phyloP scores from a whole-genome alignment of 30 jellyfish, hydroid and myxozoan genomes.

The Sanderia malayensis region DNA sequence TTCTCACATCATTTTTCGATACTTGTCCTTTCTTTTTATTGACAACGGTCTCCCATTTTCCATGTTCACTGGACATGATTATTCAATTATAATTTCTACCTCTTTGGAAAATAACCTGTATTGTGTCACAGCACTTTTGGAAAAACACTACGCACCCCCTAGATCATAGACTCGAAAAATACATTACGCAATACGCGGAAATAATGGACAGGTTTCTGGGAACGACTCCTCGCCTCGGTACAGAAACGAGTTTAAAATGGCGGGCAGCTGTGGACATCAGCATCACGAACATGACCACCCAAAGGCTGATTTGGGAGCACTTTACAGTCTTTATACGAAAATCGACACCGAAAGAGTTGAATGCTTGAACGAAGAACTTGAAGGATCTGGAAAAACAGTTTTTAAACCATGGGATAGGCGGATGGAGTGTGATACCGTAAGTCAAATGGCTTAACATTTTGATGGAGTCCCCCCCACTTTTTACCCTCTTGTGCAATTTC shows the following conservation, averaged over 20 bases:
- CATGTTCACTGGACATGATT: conserved; percentile 59
- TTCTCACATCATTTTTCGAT: conserved; percentile 68
- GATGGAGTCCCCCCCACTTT: too few species aligned
- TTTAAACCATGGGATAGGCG: conserved; percentile 88
- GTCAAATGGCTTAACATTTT: too few species aligned
- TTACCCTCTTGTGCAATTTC: too few species aligned
- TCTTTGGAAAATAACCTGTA: background rate
- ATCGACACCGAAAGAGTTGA: conserved; percentile 69
- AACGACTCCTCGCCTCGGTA: too few species aligned
- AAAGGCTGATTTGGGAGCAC: conserved; percentile 45
- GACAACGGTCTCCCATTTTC: conserved; percentile 92
- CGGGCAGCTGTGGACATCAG: conserved; percentile 80
- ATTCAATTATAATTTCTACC: background rate
- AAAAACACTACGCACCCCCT: too few species aligned
- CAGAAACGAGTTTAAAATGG: conserved; percentile 63
- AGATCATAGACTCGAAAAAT: too few species aligned
- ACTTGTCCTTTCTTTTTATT: conserved; percentile 71
- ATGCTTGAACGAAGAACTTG: conserved; percentile 72
- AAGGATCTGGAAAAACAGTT: conserved; percentile 73
- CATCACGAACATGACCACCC: conserved; percentile 47
- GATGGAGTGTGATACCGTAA: conserved; percentile 67
- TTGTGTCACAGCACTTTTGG: too few species aligned
- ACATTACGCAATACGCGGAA: too few species aligned
- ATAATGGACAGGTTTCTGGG: too few species aligned
- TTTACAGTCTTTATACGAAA: conserved; percentile 69